phyloP scores from a whole-genome alignment of 2,113 vertebrate genomes.

The Saguinus imperator region DNA sequence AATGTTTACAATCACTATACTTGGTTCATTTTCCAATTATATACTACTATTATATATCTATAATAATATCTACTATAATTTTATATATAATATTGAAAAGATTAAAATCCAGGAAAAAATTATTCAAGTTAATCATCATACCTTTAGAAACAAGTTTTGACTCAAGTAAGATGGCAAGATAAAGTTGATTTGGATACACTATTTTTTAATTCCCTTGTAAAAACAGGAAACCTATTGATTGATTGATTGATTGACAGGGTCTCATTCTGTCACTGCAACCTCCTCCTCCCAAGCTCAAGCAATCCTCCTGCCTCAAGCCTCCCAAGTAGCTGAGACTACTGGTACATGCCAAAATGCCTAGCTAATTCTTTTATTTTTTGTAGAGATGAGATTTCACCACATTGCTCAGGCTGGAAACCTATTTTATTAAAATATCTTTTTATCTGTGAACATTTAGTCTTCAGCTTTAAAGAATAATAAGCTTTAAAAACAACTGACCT shows the following conservation, averaged over 20 bases:
- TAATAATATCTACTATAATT: not conserved
- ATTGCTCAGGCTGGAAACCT: too few relatives aligned
- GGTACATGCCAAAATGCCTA: too few relatives aligned
- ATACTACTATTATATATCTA: not conserved
- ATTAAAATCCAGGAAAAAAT: conserved; percentile 7
- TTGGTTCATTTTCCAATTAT: not conserved
- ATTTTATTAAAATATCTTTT: not conserved
- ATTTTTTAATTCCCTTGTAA: not conserved
- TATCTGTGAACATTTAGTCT: not conserved
- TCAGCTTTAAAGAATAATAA: not conserved
- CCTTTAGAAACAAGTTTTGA: not conserved
- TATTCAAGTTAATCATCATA: not conserved
- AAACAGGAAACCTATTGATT: not conserved
- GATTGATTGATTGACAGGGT: too few relatives aligned
- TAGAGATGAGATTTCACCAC: too few relatives aligned
- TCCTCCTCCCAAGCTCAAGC: too few relatives aligned
- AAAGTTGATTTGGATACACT: not conserved
- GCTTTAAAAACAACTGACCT: not conserved
- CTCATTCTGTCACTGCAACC: too few relatives aligned
- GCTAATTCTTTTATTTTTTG: too few relatives aligned
- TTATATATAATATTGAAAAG: not conserved
- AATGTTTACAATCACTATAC: not conserved
- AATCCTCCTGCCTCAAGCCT: too few relatives aligned
- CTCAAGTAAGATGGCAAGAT: not conserved
- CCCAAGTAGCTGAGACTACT: too few relatives aligned